Evolutionary conservation across 2,888 invertebrate genomes (phyloP), one percentile per base, ranked within the genome.

Genomic region (Morpho achilles): DNA sequence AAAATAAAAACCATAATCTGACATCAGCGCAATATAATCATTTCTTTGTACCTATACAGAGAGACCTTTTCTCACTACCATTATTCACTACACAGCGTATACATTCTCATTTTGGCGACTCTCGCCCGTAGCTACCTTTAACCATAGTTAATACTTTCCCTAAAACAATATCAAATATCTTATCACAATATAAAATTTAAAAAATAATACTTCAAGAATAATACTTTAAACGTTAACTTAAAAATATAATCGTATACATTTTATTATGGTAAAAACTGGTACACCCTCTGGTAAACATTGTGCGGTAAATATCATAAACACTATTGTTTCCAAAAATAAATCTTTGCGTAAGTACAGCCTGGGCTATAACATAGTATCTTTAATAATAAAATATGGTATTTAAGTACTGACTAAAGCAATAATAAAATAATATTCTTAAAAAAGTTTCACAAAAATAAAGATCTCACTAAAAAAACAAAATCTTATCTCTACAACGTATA

Each of bases 31-130:
- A 85, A 81, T 88, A 86, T 88, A 88, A 65, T 88, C 84, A 70
- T 85, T 86, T 85, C 86, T 89, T 88, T 88, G 88, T 89, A 87
- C 87, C 82, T 86, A 86, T 79, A 84, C 86, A 85, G 76, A 80
- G 82, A 79, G 76, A 72, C 73, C 70, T 60, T 69, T 69, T 80
- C 81, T 77, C 76, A 74, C 86, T 87, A 87, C 80, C 82, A 66
- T 75, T 77, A 79, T 70, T 75, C 72, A 79, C 87, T 87, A 88
- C 85, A 78, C 82, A 84, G 82, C 84, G 74, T 85, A 77, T 76
- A 84, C 87, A 85, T 77, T 76, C 80, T 80, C 77, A 72, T 73
- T 70, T 72, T 79, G 77, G 79, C 80, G 69, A 74, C 79, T 73
- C 77, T 76, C 78, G 78, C 81, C 83, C 80, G 79, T 74, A 84